Percentiles rank a stretch among this genome's conserved stretches.
phyloP scores from a whole-genome alignment of 2,797 vertebrate genomes.

The Sebastes cheni region DNA sequence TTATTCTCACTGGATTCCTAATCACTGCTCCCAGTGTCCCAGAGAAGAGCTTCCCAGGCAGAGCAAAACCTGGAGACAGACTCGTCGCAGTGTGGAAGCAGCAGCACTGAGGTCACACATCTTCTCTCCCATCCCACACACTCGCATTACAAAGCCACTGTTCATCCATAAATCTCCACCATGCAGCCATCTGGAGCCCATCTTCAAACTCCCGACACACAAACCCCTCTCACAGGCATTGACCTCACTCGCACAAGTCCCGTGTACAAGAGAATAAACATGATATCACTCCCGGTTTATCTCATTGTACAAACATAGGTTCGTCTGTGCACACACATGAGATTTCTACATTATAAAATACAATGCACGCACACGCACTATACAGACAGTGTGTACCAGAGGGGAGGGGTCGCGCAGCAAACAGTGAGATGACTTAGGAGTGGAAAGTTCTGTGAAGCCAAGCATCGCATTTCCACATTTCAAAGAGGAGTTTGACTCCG shows the following conservation, averaged over 20 bases:
- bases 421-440: constrained; percentile 21
- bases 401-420: constrained; percentile 10
- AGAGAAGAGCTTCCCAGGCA: constrained; percentile 6
- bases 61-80: constrained; percentile 23
- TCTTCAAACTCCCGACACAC: constrained; percentile 67
- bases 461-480: constrained; percentile 30
- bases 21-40: constrained; percentile 29
- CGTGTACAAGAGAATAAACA: constrained; percentile 34
- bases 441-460: constrained; percentile 27
- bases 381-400: not conserved
- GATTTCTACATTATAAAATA: not conserved
- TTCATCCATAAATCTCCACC: constrained; percentile 68
- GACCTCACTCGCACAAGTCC: constrained; percentile 57
- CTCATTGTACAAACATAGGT: constrained; percentile 37
- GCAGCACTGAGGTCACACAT: constrained; percentile 39
- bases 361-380: not conserved
- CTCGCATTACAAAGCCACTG: constrained; percentile 72
- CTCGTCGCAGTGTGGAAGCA: constrained; percentile 16
- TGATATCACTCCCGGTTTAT: constrained; percentile 57
- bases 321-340: constrained; percentile 17
- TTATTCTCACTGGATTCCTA: constrained; percentile 37
- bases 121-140: constrained; percentile 51
- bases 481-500: constrained; percentile 6
- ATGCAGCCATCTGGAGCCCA: constrained; percentile 79
- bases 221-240: constrained; percentile 48